Evolutionary conservation across 1,140 invertebrate species (phyloP), one percentile per base, ranked within the genome.

Genomic region (Ladona fulva): DNA sequence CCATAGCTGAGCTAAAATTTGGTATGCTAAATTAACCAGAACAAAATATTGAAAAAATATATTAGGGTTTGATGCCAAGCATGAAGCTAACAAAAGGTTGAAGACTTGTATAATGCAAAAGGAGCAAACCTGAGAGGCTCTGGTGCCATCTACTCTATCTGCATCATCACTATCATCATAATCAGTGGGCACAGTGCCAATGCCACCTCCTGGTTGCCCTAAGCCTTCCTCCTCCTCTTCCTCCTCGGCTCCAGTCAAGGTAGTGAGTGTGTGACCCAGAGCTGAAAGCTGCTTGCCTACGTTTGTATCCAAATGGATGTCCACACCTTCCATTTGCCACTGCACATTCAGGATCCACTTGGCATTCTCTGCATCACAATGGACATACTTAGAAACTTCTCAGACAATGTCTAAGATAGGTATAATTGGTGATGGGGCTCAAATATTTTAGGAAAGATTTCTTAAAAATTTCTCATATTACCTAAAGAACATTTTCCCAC

Each of bases 301-400:
- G 83, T 94, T 97, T 0, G 96, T 95, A 84, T 99, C 97, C 74
- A 99, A 86, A 85, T 99, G 95, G 78, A 98, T 97, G 83, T 98
- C 97, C 22, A 99, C 96, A 77, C 98, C 98, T 87, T 99, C 95
- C 98, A 99, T 99, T 86, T 98, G 93, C 96, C 97, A 99, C 80
- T 96, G 93, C 0, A 99, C 95, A 85, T 98, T 99, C 29, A 99
- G 86, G 80, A 99, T 91, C 98, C 97, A 99, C 85, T 99, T 99
- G 1, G 97, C 97, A 86, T 98, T 98, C 85, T 96, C 95, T 89
- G 82, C 83, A 77, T 75, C 81, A 82, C 75, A 29, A 74, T 76
- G 3, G 14, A 79, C n/a, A 79, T 75, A 52, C 3, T 8, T 37
- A 5, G 8, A 37, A 8, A 37, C 8, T 8, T 37, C 29, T 5